These are phyloP conservation scores for Danio aesculapii DNA, from an alignment of 2,797 vertebrate species.

Conservation along the genomic window DNA sequence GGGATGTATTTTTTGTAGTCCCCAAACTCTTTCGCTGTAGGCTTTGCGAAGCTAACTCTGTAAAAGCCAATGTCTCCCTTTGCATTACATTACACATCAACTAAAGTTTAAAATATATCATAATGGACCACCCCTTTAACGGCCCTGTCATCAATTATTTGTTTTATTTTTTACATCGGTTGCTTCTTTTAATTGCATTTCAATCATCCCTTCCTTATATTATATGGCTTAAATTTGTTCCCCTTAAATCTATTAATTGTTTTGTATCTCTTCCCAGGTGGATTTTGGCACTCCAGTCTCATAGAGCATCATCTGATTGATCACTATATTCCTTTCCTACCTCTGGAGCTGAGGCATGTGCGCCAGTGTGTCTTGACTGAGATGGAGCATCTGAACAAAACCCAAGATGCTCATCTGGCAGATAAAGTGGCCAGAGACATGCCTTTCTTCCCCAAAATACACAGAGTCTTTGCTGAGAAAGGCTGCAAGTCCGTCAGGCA, in stretches of 20 bases:
- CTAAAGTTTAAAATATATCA: too few relatives aligned
- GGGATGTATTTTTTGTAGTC: too few relatives aligned
- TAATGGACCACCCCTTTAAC: too few relatives aligned
- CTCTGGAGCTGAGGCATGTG: constrained; percentile 22
- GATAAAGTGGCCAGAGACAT: background rate
- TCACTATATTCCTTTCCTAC: constrained; percentile 29
- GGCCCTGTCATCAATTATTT: too few relatives aligned
- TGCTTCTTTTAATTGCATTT: too few relatives aligned
- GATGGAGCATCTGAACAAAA: background rate
- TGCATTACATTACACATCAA: too few relatives aligned
- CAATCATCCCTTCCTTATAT: too few relatives aligned
- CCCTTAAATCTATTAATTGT: background rate
- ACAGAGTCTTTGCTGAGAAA: background rate
- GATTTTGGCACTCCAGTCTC: background rate
- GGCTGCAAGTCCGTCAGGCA: constrained; percentile 25
- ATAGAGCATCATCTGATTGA: background rate
- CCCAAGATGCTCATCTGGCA: background rate
- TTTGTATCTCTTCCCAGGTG: background rate
- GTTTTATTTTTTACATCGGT: too few relatives aligned
- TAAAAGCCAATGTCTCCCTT: too few relatives aligned
- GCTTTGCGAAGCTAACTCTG: too few relatives aligned
- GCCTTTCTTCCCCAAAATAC: background rate
- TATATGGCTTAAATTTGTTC: too few relatives aligned
- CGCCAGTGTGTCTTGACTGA: constrained; percentile 8
- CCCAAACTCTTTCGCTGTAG: too few relatives aligned